Conservation (phyloP, 92 coral and sea anemone genomes). For the Parazoanthus swiftii region DNA sequence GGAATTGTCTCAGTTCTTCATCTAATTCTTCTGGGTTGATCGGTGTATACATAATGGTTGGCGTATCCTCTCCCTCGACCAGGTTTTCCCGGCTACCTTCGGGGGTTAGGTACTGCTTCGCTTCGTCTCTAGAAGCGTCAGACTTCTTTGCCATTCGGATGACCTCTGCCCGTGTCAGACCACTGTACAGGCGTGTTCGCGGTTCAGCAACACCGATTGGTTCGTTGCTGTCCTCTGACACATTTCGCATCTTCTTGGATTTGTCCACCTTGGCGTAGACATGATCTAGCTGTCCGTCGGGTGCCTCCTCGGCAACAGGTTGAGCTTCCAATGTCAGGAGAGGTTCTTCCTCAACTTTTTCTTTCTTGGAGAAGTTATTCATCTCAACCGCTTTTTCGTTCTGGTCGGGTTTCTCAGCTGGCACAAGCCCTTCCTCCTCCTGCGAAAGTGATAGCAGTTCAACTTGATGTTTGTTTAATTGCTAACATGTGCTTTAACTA, state of each 20-base stretch:
- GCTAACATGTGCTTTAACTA: not conserved
- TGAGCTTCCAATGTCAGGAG: conserved; percentile 35
- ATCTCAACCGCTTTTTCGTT: conserved; percentile 36
- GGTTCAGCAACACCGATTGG: conserved; percentile 55
- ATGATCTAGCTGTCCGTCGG: conserved; percentile 50
- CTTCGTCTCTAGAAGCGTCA: conserved; percentile 71
- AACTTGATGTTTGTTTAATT: not conserved
- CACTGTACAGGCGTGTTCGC: conserved; percentile 75
- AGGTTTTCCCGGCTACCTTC: conserved; percentile 66
- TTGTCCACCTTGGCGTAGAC: conserved; percentile 63
- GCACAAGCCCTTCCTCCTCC: conserved; percentile 43
- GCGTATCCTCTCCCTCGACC: conserved; percentile 48
- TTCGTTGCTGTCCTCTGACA: conserved; percentile 56
- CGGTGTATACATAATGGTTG: conserved; percentile 53
- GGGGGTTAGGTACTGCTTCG: conserved; percentile 69
- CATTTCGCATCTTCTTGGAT: conserved; percentile 15
- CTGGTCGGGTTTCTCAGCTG: conserved; percentile 28
- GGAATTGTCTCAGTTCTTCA: conserved; percentile 72
- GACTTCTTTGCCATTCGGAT: conserved; percentile 92
- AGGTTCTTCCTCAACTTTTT: conserved; percentile 24
- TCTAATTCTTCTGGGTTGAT: conserved; percentile 76
- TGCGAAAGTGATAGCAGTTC: not conserved
- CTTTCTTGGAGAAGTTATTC: conserved; percentile 41
- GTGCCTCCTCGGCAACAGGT: conserved; percentile 43
- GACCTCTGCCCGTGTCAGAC: conserved; percentile 79